Evolutionary conservation across 2,797 vertebrate species (phyloP).

Genomic region (Lepus oiostolus): DNA sequence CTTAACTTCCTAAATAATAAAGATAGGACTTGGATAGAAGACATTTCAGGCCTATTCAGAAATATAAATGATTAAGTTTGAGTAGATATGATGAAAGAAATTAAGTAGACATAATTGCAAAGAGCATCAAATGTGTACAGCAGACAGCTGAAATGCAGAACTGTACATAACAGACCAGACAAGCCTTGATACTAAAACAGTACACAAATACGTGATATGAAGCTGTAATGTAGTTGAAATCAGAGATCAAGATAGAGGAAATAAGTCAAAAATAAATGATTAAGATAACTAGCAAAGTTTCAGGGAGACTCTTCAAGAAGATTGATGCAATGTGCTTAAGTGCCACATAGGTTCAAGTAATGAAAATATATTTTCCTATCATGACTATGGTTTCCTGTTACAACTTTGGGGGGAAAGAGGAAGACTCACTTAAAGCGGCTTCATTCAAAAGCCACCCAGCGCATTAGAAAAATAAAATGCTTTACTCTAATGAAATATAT

Average conservation of each 20-base stretch:
- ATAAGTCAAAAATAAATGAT: neutral
- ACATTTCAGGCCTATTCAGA: constrained; percentile 14
- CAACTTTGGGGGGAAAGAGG: too few species aligned
- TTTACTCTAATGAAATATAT: neutral
- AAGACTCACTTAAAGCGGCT: neutral
- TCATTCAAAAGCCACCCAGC: constrained; percentile 17
- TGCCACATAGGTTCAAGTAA: neutral
- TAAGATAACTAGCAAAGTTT: neutral
- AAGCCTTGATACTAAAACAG: constrained; percentile 20
- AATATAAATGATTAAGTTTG: neutral
- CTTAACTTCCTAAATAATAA: neutral
- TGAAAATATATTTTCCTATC: neutral
- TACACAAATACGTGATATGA: neutral
- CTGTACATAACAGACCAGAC: neutral
- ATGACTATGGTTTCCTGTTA: too few species aligned
- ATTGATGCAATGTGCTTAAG: neutral
- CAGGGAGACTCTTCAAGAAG: neutral
- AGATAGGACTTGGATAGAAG: neutral
- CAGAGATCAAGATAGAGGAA: neutral
- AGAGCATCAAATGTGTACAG: neutral
- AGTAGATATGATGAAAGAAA: neutral
- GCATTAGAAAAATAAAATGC: constrained; percentile 30
- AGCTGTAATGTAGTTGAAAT: neutral
- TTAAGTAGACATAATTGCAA: neutral
- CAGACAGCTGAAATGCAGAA: constrained; percentile 8